These are phyloP conservation scores for Rhynchopsitta pachyrhyncha DNA, from an alignment of 2,113 vertebrate genomes.

Conservation along the genomic window DNA sequence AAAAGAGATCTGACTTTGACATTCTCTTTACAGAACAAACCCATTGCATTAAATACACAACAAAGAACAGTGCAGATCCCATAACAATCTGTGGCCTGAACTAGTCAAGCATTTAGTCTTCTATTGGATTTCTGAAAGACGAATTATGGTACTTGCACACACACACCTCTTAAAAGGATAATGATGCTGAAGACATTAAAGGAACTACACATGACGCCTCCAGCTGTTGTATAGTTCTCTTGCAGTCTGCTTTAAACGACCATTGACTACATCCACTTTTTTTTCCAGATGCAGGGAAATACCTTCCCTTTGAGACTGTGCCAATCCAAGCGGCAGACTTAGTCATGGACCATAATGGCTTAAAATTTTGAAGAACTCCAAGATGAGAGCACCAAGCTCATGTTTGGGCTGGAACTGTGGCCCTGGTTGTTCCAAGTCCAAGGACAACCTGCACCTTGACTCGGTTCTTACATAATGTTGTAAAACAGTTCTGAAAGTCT, in stretches of 20 bases:
- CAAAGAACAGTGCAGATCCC: not conserved
- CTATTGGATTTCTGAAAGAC: not conserved
- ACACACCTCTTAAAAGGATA: not conserved
- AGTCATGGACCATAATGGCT: conserved; percentile 31
- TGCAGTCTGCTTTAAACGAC: not conserved
- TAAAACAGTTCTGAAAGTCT: not conserved
- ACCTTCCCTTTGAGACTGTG: conserved; percentile 42
- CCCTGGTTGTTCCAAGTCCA: not conserved
- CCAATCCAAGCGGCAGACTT: conserved; percentile 21
- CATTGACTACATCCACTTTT: not conserved
- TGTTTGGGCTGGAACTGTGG: conserved; percentile 18
- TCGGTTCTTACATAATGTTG: not conserved
- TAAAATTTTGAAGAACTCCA: conserved; percentile 7
- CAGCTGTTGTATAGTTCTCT: not conserved
- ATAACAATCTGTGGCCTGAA: not conserved
- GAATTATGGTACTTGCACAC: not conserved
- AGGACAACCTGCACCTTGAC: not conserved
- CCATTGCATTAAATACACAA: not conserved
- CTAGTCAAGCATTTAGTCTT: not conserved
- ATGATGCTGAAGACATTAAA: conserved; percentile 28
- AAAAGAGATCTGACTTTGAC: not conserved
- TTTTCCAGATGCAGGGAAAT: not conserved
- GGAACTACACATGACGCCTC: not conserved
- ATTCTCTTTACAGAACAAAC: not conserved
- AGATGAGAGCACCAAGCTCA: not conserved